Evolutionary conservation across 1,140 invertebrate species (phyloP).

Genomic region (Drosophila parabipectinata): DNA sequence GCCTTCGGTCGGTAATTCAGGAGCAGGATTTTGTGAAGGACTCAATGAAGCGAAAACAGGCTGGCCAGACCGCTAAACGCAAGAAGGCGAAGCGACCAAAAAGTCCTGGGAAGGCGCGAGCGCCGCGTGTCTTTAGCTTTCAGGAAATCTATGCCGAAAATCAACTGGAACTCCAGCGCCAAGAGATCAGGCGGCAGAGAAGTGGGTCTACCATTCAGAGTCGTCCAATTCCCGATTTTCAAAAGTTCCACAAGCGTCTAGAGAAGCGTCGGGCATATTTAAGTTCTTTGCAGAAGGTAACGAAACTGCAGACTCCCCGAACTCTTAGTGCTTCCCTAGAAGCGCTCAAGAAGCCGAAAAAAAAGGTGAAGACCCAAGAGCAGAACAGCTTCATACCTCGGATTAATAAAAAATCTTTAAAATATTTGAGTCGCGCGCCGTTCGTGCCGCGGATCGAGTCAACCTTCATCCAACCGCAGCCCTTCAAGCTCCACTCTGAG

Average conservation of each 20-base stretch:
- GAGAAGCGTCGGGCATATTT: slow-evolving; percentile 10
- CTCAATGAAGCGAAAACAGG: slow-evolving; percentile 39
- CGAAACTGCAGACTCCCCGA: slow-evolving; percentile 30
- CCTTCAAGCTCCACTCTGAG: slow-evolving; percentile 33
- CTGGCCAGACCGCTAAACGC: slow-evolving; percentile 35
- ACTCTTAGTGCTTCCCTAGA: slow-evolving; percentile 38
- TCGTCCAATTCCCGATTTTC: slow-evolving; percentile 55
- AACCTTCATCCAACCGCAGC: slow-evolving; percentile 27
- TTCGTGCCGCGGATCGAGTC: slow-evolving; percentile 43
- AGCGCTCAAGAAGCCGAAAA: background rate
- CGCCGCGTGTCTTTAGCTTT: slow-evolving; percentile 8
- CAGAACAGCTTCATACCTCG: background rate
- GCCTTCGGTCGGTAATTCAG: slow-evolving; percentile 17
- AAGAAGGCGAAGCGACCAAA: background rate
- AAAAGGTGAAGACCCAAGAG: background rate
- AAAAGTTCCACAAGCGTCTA: slow-evolving; percentile 24
- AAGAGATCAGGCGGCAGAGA: background rate
- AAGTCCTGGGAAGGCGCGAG: background rate
- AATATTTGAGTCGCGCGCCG: slow-evolving; percentile 28
- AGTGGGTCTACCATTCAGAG: slow-evolving; percentile 19
- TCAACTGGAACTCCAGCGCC: background rate
- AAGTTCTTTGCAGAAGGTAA: slow-evolving; percentile 13
- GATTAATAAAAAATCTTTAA: slow-evolving; percentile 7
- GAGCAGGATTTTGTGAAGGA: slow-evolving; percentile 15
- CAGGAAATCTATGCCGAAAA: slow-evolving; percentile 34